Evolutionary conservation across 2,113 vertebrate species (phyloP).

Genomic region (Galemys pyrenaicus): DNA sequence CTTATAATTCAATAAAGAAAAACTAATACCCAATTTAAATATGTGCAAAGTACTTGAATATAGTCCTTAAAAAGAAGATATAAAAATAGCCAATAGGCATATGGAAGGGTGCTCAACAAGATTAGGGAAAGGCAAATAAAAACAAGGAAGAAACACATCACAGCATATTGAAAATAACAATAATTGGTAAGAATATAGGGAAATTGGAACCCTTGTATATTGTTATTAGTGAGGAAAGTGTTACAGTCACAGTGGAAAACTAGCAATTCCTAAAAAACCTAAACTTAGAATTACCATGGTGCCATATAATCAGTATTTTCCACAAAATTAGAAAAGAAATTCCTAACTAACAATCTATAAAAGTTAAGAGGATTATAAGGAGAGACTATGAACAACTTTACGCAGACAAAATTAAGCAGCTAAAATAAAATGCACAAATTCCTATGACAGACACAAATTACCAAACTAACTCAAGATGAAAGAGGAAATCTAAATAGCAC

Average conservation of each 20-base stretch:
- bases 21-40: neutral
- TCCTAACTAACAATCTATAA: neutral
- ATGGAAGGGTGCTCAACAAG: neutral
- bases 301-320: neutral
- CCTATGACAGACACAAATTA: neutral
- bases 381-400: neutral
- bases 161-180: neutral
- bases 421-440: neutral
- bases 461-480: neutral
- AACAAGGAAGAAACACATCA: neutral
- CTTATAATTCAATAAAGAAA: neutral
- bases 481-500: neutral
- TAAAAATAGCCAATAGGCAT: neutral
- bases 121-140: neutral
- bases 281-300: neutral
- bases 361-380: neutral
- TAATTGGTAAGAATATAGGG: neutral
- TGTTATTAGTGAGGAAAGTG: neutral
- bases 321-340: too few relatives aligned
- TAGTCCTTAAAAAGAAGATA: neutral
- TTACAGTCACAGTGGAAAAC: neutral
- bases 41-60: neutral
- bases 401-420: neutral
- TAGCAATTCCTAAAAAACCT: neutral
- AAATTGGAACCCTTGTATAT: neutral